phyloP scores from a whole-genome alignment of 2,113 vertebrate species.

The Tachysurus vachellii region DNA sequence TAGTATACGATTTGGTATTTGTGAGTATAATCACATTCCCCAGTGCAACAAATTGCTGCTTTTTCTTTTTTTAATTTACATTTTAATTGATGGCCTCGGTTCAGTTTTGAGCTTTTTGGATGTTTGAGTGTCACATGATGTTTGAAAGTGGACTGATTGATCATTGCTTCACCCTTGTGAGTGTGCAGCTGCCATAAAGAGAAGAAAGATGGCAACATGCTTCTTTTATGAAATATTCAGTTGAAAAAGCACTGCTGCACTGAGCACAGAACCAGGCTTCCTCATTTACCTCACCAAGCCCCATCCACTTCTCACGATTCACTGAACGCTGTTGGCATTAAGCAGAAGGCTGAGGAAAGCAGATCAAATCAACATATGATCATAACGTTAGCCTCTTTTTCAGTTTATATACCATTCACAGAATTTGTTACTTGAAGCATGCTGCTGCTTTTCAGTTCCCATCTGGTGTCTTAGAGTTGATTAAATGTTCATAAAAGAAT shows the following conservation, averaged over 20 bases:
- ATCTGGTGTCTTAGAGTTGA: slow-evolving; percentile 40
- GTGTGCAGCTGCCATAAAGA: neutral
- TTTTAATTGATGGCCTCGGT: neutral
- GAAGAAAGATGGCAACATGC: slow-evolving; percentile 19
- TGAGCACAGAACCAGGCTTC: slow-evolving; percentile 8
- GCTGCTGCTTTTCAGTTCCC: slow-evolving; percentile 30
- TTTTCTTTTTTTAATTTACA: slow-evolving; percentile 5
- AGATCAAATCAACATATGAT: slow-evolving; percentile 37
- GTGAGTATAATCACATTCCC: neutral
- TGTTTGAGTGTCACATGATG: slow-evolving; percentile 17
- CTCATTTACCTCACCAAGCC: neutral
- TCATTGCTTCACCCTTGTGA: slow-evolving; percentile 24
- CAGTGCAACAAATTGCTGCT: neutral
- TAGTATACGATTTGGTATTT: neutral
- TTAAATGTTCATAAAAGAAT: slow-evolving; percentile 20
- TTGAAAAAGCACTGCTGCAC: slow-evolving; percentile 21
- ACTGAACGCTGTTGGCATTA: neutral
- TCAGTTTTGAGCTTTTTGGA: slow-evolving; percentile 1
- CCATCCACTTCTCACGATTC: slow-evolving; percentile 4
- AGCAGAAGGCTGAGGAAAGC: neutral
- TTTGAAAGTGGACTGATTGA: slow-evolving; percentile 25
- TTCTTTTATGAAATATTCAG: slow-evolving; percentile 58
- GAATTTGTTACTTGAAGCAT: slow-evolving; percentile 40
- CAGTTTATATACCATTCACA: slow-evolving; percentile 32
- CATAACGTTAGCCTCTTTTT: slow-evolving; percentile 26